Conservation (phyloP, 2,888 invertebrate genomes). For the Cheilosia soror region DNA sequence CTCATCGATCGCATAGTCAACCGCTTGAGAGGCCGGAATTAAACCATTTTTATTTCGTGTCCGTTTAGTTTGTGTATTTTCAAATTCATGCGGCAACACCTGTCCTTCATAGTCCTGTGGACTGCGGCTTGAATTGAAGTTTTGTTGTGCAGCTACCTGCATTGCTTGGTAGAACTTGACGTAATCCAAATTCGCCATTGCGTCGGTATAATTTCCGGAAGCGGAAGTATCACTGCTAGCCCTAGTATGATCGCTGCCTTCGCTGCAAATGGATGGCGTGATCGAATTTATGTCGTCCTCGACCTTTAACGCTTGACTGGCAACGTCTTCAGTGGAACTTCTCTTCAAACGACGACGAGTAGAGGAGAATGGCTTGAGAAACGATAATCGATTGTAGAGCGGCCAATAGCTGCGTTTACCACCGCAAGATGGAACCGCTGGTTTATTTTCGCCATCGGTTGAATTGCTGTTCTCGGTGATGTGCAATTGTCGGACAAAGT, state of each 20-base stretch:
- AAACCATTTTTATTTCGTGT: constrained; percentile 43
- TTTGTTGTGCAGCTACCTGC: constrained; percentile 68
- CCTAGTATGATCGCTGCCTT: constrained; percentile 56
- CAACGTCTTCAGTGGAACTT: constrained; percentile 24
- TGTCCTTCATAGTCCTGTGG: constrained; percentile 24
- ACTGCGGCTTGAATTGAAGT: constrained; percentile 24
- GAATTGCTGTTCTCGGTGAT: constrained; percentile 60
- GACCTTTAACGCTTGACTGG: constrained; percentile 22
- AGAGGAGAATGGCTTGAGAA: constrained; percentile 66
- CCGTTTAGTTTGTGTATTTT: constrained; percentile 38
- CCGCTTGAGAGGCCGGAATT: constrained; percentile 27
- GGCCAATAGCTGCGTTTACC: constrained; percentile 68
- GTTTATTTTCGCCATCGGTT: constrained; percentile 27
- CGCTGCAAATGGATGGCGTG: constrained; percentile 47
- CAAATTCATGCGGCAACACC: constrained; percentile 26
- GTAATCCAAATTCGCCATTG: constrained; percentile 58
- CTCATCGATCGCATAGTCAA: constrained; percentile 72
- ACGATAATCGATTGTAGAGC: constrained; percentile 61
- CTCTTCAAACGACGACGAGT: constrained; percentile 58
- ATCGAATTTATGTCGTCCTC: constrained; percentile 47
- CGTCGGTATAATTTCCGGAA: constrained; percentile 40
- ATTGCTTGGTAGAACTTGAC: constrained; percentile 69
- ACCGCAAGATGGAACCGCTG: constrained; percentile 13
- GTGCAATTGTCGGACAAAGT: constrained; percentile 77
- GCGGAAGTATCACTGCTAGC: constrained; percentile 52